Evolutionary conservation across 2,113 vertebrate species (phyloP).

Genomic region (Lethenteron camtschaticum): DNA sequence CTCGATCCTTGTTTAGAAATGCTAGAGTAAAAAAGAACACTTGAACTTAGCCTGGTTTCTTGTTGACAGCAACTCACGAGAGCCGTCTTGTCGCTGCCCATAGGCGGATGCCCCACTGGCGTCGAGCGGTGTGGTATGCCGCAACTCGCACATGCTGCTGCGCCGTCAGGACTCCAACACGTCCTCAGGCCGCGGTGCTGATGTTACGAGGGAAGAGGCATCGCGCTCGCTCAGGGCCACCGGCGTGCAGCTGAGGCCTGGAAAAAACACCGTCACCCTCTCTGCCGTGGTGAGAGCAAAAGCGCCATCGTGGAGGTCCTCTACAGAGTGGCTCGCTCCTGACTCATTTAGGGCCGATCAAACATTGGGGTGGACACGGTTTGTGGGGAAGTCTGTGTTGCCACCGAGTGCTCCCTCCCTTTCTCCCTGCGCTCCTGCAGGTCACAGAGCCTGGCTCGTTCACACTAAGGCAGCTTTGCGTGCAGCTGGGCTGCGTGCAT

Average conservation of each 20-base stretch:
- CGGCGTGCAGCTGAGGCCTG: conserved; percentile 43
- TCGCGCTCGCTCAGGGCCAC: conserved; percentile 35
- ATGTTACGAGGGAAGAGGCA: conserved; percentile 40
- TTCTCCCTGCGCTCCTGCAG: conserved; percentile 18
- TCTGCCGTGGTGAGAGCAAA: conserved; percentile 37
- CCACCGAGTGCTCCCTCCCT: too few species aligned
- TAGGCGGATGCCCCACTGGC: conserved; percentile 42
- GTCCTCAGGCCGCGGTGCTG: conserved; percentile 26
- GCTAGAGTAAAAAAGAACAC: too few species aligned
- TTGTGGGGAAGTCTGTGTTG: too few species aligned
- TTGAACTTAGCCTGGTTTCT: too few species aligned
- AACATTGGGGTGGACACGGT: too few species aligned
- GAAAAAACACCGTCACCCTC: conserved; percentile 50
- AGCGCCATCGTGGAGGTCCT: too few species aligned
- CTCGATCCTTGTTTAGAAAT: too few species aligned
- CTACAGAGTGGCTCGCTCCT: too few species aligned
- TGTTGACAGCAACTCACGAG: too few species aligned
- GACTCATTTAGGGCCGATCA: too few species aligned
- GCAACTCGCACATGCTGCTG: conserved; percentile 64
- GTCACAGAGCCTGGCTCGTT: conserved; percentile 66
- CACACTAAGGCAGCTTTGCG: conserved; percentile 58
- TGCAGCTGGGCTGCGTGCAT: conserved; percentile 47
- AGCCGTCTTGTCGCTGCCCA: too few species aligned
- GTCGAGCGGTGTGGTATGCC: conserved; percentile 61
- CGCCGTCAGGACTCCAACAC: conserved; percentile 38